Base-by-base conservation (phyloP, 2,797 vertebrate genomes). In the Dipus sagitta region DNA sequence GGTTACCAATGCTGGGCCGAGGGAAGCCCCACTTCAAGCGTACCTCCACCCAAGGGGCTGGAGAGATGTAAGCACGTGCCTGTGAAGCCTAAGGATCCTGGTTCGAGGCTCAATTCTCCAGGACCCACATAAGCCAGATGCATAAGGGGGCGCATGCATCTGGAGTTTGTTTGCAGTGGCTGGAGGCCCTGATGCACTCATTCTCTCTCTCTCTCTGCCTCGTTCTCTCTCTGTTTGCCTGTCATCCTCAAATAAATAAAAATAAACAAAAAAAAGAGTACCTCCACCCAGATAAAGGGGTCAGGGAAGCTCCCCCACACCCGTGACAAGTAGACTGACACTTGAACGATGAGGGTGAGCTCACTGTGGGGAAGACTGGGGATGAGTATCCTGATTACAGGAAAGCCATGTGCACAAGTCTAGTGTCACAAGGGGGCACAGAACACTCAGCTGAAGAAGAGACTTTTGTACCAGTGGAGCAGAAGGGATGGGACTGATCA, bases 241-340 rank as follows among this genome's bases (percentile, higher is more conserved):
- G 38, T 38, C 38, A 6, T 38, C 6, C 3, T 38, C 38, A 38
- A 38, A 38, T 38, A 38, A 38, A 38, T 38, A 38, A 38, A 38
- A 38, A 38, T 38, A 6, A 38, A 38, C 38, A 38, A 38, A 38
- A 38, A 38, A 38, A 38, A 38, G 38, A 47, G 47, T 47, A 47
- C 47, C 34, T 5, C 9, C 6, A 28, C 28, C 6, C 54, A n/a
- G 38, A 74, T 6, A 20, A 11, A 0, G 2, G 34, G 17, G 28
- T 38, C 32, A 7, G 58, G 18, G 26, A 62, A 71, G 12, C 3
- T 1, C n/a, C 54, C 47, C 26, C 15, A 34, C 9, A 70, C 10
- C 52, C 20, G 24, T 8, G 13, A 24, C 54, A 64, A 64, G n/a
- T 23, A 70, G 21, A 34, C 60, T 68, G 62, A 32, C 28, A 28